Conservation (phyloP, 2,113 vertebrate species). For the Mormoops blainvillei region DNA sequence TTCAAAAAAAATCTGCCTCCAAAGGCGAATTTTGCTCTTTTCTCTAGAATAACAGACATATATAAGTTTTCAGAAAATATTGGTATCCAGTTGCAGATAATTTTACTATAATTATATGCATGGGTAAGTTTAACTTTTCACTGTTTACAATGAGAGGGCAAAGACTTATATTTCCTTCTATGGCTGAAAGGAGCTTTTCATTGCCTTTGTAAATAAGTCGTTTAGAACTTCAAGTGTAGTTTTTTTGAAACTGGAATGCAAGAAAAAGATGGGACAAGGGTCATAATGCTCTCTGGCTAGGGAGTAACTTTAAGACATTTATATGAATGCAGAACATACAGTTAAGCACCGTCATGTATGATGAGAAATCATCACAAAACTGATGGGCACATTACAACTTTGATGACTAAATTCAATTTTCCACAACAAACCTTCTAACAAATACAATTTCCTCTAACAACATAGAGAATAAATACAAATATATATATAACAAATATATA, state of each 20-base stretch:
- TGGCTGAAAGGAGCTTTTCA: not conserved
- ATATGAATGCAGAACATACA: not conserved
- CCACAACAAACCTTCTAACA: constrained; percentile 38
- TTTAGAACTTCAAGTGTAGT: not conserved
- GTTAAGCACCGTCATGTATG: constrained; percentile 8
- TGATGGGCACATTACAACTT: constrained; percentile 23
- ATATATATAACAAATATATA: constrained; percentile 41
- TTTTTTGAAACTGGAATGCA: constrained; percentile 6
- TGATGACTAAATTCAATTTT: constrained; percentile 49
- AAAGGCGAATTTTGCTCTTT: not conserved
- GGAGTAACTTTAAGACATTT: constrained; percentile 27
- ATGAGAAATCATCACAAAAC: constrained; percentile 31
- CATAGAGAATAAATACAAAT: constrained; percentile 48
- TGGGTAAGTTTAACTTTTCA: not conserved
- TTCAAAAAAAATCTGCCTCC: not conserved
- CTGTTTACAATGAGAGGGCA: not conserved
- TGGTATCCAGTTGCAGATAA: not conserved
- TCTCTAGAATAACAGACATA: not conserved
- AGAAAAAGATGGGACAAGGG: not conserved
- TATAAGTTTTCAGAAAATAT: not conserved
- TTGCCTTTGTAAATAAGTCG: not conserved
- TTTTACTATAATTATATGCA: not conserved
- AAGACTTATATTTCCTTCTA: not conserved
- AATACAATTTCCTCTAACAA: constrained; percentile 46
- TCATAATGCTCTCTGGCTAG: constrained; percentile 18